Evolutionary conservation across 2,888 invertebrate species (phyloP).

Genomic region (Onthophagus sagittarius): DNA sequence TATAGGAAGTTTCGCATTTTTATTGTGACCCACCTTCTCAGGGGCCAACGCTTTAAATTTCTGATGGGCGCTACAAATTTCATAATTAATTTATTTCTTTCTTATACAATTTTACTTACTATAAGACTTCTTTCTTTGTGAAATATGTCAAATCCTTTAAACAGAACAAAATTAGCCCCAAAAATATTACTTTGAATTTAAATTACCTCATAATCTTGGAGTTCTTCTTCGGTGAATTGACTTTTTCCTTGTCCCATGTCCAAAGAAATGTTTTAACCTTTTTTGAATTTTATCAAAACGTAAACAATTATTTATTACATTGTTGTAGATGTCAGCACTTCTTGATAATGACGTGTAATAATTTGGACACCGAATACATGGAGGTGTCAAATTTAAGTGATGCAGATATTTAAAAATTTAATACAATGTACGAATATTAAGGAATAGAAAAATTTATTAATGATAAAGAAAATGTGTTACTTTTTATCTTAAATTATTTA

Average conservation of each 20-base stretch:
- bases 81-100: background rate
- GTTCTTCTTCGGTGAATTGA: conserved; percentile 82
- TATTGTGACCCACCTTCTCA: conserved; percentile 84
- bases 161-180: conserved; percentile 21
- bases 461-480: no score
- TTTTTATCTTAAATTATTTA: background rate
- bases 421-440: background rate
- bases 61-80: conserved; percentile 72
- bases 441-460: background rate
- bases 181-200: background rate
- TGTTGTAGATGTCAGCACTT: background rate
- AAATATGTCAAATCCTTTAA: conserved; percentile 88
- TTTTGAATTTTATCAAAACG: background rate
- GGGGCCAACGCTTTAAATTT: conserved; percentile 87
- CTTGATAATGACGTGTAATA: background rate
- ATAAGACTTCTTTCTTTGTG: conserved; percentile 86
- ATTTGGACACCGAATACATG: background rate
- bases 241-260: conserved; percentile 77
- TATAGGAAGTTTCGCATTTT: conserved; percentile 82
- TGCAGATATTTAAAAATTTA: background rate
- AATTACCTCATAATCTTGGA: conserved; percentile 83
- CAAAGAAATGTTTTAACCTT: background rate
- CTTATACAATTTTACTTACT: conserved; percentile 59
- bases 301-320: conserved; percentile 4
- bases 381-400: background rate